These are phyloP conservation scores for Frankliniella fusca DNA, from an alignment of 2,888 invertebrate genomes.

Conservation along the genomic window DNA sequence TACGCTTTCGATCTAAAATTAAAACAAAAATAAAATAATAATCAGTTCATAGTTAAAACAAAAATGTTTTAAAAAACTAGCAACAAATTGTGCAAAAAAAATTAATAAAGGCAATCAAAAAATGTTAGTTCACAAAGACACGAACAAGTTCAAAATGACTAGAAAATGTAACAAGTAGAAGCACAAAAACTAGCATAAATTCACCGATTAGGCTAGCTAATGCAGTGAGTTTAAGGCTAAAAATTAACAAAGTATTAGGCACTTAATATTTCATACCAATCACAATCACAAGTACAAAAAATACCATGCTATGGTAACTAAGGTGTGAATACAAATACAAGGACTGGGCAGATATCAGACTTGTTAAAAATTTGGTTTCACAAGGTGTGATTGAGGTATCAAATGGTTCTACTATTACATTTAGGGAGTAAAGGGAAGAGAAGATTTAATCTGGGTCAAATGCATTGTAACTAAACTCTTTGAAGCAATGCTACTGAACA, in stretches of 20 bases:
- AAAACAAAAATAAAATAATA: neutral
- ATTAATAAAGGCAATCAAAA: neutral
- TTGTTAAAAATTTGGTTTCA: conserved; percentile 25
- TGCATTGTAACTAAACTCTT: neutral
- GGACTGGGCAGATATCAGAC: conserved; percentile 15
- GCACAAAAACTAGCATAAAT: neutral
- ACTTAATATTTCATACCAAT: conserved; percentile 14
- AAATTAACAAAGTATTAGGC: conserved; percentile 4
- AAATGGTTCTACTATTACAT: conserved; percentile 14
- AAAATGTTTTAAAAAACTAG: neutral
- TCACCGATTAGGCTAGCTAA: neutral
- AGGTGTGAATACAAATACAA: conserved; percentile 15
- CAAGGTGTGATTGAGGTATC: conserved; percentile 10
- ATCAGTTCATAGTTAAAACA: neutral
- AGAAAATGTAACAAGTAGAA: neutral
- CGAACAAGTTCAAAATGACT: neutral
- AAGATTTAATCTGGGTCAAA: neutral
- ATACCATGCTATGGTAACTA: conserved; percentile 26
- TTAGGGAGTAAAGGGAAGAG: neutral
- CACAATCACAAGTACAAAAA: conserved; percentile 18
- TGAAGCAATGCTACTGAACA: neutral
- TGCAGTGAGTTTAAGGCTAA: conserved; percentile 1
- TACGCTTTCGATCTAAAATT: neutral
- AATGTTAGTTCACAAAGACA: conserved; percentile 8
- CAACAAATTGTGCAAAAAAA: neutral